Conservation (phyloP, 2,888 invertebrate species). For the Fragum whitleyi region DNA sequence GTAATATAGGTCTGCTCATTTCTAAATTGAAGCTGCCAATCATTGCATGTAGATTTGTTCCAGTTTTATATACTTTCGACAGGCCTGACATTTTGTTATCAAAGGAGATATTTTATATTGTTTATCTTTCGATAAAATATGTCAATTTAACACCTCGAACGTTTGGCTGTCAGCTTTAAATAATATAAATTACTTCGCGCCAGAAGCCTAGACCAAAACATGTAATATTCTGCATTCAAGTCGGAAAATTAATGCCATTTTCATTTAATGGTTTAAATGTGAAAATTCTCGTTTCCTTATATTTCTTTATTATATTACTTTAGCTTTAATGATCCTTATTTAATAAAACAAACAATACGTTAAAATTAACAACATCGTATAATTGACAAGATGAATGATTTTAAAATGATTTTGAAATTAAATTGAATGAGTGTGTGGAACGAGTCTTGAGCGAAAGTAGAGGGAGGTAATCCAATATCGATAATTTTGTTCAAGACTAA, state of each 20-base stretch:
- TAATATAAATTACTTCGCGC: not conserved
- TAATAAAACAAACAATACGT: too few species aligned
- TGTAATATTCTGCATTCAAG: not conserved
- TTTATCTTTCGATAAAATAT: slow-evolving; percentile 2
- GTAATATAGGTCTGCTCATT: not conserved
- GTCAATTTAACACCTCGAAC: not conserved
- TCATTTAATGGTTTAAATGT: not conserved
- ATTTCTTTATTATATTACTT: too few species aligned
- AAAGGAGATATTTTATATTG: not conserved
- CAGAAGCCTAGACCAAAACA: not conserved
- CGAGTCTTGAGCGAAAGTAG: too few species aligned
- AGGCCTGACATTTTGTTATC: not conserved
- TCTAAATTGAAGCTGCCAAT: slow-evolving; percentile 1
- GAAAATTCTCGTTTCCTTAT: too few species aligned
- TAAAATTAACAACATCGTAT: too few species aligned
- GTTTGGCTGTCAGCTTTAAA: not conserved
- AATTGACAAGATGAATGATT: too few species aligned
- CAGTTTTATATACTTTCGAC: not conserved
- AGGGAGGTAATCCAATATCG: too few species aligned
- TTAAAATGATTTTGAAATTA: too few species aligned
- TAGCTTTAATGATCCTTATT: too few species aligned
- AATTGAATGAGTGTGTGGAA: too few species aligned
- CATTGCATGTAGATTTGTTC: slow-evolving; percentile 1
- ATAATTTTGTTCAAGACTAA: too few species aligned
- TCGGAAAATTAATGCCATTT: not conserved